Conservation (phyloP, 2,888 invertebrate genomes). For the Lycia hirtaria region DNA sequence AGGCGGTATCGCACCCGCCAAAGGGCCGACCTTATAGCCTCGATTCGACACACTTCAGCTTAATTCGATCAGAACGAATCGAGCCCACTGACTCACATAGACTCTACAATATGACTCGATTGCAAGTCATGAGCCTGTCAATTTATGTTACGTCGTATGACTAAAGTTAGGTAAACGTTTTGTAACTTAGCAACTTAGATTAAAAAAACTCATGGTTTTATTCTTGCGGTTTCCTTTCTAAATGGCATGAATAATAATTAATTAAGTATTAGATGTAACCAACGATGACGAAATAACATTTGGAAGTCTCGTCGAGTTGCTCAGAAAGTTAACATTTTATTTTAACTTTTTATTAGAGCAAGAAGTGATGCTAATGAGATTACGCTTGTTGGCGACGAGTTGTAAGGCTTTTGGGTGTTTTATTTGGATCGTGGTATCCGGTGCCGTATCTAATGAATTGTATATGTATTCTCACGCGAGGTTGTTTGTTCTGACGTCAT, state of each 20-base stretch:
- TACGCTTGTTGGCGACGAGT: conserved; percentile 26
- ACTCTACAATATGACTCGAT: conserved; percentile 37
- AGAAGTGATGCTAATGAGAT: conserved; percentile 39
- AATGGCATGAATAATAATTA: not conserved
- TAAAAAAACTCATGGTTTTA: not conserved
- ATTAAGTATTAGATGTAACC: not conserved
- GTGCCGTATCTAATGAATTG: conserved; percentile 47
- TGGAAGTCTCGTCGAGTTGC: not conserved
- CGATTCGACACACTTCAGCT: conserved; percentile 67
- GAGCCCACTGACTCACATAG: conserved; percentile 53
- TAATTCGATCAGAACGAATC: conserved; percentile 60
- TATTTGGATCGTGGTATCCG: conserved; percentile 40
- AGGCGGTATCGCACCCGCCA: conserved; percentile 21
- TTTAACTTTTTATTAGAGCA: not conserved
- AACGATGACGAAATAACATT: not conserved
- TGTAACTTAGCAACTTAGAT: conserved; percentile 7
- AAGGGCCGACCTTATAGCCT: conserved; percentile 52
- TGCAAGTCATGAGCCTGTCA: conserved; percentile 39
- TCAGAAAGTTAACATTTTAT: not conserved
- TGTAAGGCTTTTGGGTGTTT: conserved; percentile 33
- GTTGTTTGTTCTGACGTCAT: conserved; percentile 58
- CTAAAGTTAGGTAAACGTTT: conserved; percentile 13
- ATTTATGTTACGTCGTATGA: conserved; percentile 19
- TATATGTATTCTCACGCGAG: conserved; percentile 57
- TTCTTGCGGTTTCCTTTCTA: conserved; percentile 2